These are phyloP conservation scores for Cepaea nemoralis DNA, from an alignment of 1,140 invertebrate genomes.

Conservation along the genomic window DNA sequence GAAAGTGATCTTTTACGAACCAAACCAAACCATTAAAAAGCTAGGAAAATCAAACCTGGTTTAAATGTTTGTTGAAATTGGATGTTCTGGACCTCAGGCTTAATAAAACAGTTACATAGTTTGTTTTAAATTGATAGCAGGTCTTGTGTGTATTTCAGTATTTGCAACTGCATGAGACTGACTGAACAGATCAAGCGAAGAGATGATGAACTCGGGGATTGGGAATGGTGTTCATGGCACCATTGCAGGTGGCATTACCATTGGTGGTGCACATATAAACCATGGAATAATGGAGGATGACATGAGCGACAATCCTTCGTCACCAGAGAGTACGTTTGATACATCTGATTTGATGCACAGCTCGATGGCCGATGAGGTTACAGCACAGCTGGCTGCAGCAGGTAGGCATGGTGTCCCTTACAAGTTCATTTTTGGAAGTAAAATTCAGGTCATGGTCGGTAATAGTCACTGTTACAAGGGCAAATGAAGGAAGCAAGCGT, in stretches of 20 bases:
- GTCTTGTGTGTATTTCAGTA: background rate
- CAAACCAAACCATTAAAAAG: too few species aligned
- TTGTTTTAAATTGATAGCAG: too few species aligned
- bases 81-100: too few species aligned
- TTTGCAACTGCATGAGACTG: background rate
- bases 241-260: constrained; percentile 41
- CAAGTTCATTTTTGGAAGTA: too few species aligned
- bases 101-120: too few species aligned
- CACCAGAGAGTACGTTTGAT: constrained; percentile 73
- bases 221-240: constrained; percentile 41
- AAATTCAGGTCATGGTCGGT: too few species aligned
- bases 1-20: too few species aligned
- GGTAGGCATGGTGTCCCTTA: too few species aligned
- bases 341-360: constrained; percentile 70
- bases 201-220: constrained; percentile 43
- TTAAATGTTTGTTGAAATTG: too few species aligned
- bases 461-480: too few species aligned
- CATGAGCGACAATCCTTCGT: constrained; percentile 69
- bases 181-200: background rate
- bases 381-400: constrained; percentile 93
- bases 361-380: constrained; percentile 85
- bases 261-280: constrained; percentile 46
- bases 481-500: too few species aligned
- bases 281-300: constrained; percentile 62
- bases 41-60: too few species aligned